Conservation (phyloP, 2,888 invertebrate genomes). For the Volucella bombylans region DNA sequence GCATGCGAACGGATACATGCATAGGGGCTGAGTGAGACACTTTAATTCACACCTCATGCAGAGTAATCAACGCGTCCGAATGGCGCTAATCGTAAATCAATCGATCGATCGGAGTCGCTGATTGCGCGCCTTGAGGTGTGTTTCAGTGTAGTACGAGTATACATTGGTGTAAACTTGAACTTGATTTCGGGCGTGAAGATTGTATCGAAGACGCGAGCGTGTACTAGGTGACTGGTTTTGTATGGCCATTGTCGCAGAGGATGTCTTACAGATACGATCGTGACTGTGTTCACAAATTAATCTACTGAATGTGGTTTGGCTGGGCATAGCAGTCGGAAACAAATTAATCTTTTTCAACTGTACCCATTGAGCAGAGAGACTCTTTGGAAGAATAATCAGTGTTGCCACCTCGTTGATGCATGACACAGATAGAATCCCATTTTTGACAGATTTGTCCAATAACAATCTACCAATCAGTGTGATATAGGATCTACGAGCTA, state of each 20-base stretch:
- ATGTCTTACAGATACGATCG: conserved; percentile 34
- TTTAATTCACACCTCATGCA: conserved; percentile 68
- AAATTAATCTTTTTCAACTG: conserved; percentile 17
- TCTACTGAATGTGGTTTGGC: conserved; percentile 44
- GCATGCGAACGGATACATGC: background rate
- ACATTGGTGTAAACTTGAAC: conserved; percentile 59
- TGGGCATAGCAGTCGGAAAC: conserved; percentile 7
- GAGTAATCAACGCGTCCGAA: conserved; percentile 64
- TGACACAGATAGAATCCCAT: too few relatives aligned
- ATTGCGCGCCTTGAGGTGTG: conserved; percentile 63
- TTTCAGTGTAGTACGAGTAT: background rate
- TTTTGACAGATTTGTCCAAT: too few relatives aligned
- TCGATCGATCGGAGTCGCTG: conserved; percentile 48
- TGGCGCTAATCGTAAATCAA: conserved; percentile 72
- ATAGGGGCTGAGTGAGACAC: conserved; percentile 47
- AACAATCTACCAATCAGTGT: too few relatives aligned
- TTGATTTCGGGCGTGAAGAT: conserved; percentile 52
- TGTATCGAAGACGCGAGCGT: background rate
- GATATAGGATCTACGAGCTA: too few relatives aligned
- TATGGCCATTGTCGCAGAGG: conserved; percentile 31
- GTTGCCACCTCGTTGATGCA: too few relatives aligned
- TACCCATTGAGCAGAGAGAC: background rate
- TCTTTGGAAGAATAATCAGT: conserved; percentile 6
- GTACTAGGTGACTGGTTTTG: conserved; percentile 37
- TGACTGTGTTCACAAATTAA: conserved; percentile 54